phyloP scores from a whole-genome alignment of 2,888 invertebrate genomes.

The Magallana nippona region DNA sequence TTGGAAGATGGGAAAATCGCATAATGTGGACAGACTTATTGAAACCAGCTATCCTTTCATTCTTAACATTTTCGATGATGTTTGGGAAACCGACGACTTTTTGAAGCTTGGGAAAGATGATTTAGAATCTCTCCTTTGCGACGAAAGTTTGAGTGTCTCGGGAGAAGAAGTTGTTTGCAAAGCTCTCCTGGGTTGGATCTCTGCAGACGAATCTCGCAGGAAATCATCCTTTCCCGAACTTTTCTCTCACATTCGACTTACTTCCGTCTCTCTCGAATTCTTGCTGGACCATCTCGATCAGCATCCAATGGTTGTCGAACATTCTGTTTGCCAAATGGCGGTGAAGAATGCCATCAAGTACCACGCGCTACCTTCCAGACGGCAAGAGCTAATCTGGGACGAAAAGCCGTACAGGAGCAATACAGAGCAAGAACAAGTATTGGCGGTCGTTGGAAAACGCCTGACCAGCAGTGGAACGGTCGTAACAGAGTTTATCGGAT shows the following conservation, averaged over 20 bases:
- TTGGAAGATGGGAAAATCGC: slow-evolving; percentile 59
- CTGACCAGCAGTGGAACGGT: slow-evolving; percentile 31
- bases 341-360: slow-evolving; percentile 58
- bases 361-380: slow-evolving; percentile 57
- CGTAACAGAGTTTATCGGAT: slow-evolving; percentile 52
- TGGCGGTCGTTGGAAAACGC: slow-evolving; percentile 55
- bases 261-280: slow-evolving; percentile 55
- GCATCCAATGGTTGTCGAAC: slow-evolving; percentile 47
- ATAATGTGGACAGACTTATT: slow-evolving; percentile 55
- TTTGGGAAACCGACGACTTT: slow-evolving; percentile 59
- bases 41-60: slow-evolving; percentile 59
- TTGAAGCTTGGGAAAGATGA: slow-evolving; percentile 62
- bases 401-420: slow-evolving; percentile 46
- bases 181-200: slow-evolving; percentile 53
- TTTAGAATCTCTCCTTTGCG: slow-evolving; percentile 56
- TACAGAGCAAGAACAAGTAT: slow-evolving; percentile 42
- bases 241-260: slow-evolving; percentile 51
- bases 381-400: slow-evolving; percentile 48
- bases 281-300: slow-evolving; percentile 57
- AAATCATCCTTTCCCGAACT: slow-evolving; percentile 47
- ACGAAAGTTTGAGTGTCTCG: slow-evolving; percentile 50
- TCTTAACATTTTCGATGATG: slow-evolving; percentile 58
- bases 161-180: slow-evolving; percentile 57
- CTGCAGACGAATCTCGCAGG: slow-evolving; percentile 45
- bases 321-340: slow-evolving; percentile 48